Percentiles rank a stretch among this genome's conserved stretches.
phyloP scores from a whole-genome alignment of 2,888 invertebrate genomes.

The Aleiodes alternator region DNA sequence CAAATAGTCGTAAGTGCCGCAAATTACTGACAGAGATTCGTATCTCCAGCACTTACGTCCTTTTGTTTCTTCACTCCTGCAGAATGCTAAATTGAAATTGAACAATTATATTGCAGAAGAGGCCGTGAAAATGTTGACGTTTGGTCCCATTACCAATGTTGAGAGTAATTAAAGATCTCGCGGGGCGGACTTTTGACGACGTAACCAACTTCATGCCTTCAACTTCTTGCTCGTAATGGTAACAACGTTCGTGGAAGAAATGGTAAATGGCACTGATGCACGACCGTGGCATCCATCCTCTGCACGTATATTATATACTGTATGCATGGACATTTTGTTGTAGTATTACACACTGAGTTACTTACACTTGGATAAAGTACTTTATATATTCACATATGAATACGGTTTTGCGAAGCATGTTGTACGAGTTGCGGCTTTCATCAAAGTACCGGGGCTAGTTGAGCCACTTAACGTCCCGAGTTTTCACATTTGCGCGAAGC shows the following conservation, averaged over 20 bases:
- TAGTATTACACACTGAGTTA: constrained; percentile 32
- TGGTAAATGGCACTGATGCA: constrained; percentile 63
- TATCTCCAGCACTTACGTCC: no score
- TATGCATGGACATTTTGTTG: constrained; percentile 48
- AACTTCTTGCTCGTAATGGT: constrained; percentile 66
- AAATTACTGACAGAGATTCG: no score
- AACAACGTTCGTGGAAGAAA: constrained; percentile 72
- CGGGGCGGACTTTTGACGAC: constrained; percentile 59
- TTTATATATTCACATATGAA: constrained; percentile 48
- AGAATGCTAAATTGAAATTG: not conserved
- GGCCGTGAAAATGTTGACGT: constrained; percentile 43
- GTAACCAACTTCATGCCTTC: constrained; percentile 54
- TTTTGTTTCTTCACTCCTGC: no score
- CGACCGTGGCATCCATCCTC: constrained; percentile 56
- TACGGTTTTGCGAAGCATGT: constrained; percentile 41
- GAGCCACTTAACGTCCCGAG: constrained; percentile 74
- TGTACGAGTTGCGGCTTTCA: constrained; percentile 60
- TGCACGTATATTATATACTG: constrained; percentile 50
- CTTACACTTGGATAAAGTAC: constrained; percentile 52
- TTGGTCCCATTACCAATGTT: constrained; percentile 60
- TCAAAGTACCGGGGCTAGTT: constrained; percentile 74
- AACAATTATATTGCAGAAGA: constrained; percentile 17
- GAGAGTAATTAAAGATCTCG: constrained; percentile 63
- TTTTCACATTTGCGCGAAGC: constrained; percentile 75
- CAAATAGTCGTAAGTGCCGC: no score